Conservation (phyloP, 2,797 vertebrate genomes). For the Erpetoichthys calabaricus region DNA sequence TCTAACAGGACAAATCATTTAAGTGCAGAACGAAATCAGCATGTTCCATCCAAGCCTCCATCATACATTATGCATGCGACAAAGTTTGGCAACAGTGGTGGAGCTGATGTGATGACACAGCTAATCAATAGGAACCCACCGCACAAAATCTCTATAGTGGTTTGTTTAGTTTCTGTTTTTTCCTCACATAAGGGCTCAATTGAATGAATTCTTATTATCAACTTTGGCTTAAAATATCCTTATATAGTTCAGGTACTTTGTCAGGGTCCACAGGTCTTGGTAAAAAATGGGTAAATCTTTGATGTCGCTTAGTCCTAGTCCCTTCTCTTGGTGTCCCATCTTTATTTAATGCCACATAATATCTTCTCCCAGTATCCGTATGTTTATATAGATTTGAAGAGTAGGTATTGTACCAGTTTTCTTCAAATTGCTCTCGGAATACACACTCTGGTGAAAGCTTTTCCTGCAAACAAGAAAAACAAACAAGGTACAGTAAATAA, state of each 20-base stretch:
- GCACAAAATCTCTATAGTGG: constrained; percentile 63
- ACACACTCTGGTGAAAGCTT: constrained; percentile 87
- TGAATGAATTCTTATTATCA: constrained; percentile 73
- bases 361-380: constrained; percentile 78
- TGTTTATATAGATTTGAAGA: constrained; percentile 92
- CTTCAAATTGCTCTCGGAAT: constrained; percentile 94
- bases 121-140: constrained; percentile 62
- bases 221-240: constrained; percentile 90
- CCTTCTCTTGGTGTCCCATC: constrained; percentile 85
- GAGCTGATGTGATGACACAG: constrained; percentile 62
- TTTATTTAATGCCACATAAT: constrained; percentile 93
- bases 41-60: constrained; percentile 60
- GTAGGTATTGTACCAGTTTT: constrained; percentile 99
- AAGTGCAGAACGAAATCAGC: constrained; percentile 58
- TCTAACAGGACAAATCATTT: constrained; percentile 48
- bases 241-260: constrained; percentile 91
- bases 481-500: constrained; percentile 3
- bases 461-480: constrained; percentile 54
- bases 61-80: constrained; percentile 66
- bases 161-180: constrained; percentile 20
- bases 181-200: constrained; percentile 59
- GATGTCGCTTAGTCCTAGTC: constrained; percentile 84
- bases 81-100: constrained; percentile 66
- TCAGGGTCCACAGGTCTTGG: constrained; percentile 93
- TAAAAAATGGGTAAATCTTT: constrained; percentile 96